Conservation (phyloP, 30 jellyfish, hydroid and myxozoan genomes). For the Cassiopea andromeda region DNA sequence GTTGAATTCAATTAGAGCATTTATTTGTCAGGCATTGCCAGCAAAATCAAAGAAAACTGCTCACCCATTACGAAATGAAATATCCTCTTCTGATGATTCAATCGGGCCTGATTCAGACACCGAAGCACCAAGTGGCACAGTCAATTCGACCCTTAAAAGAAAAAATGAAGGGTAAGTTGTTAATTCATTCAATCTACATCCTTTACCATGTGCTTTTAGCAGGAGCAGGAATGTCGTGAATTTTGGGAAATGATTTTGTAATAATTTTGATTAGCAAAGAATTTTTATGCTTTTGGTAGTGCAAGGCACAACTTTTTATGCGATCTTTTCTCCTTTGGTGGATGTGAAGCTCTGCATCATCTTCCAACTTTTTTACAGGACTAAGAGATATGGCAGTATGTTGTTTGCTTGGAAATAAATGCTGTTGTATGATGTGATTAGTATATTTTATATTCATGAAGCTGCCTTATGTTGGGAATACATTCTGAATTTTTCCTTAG, state of each 20-base stretch:
- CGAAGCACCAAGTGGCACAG: constrained; percentile 22
- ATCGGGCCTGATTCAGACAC: constrained; percentile 13
- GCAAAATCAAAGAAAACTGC: not conserved
- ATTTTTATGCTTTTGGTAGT: too few species aligned
- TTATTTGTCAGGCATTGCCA: constrained; percentile 29
- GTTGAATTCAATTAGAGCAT: not conserved
- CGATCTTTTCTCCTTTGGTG: too few species aligned
- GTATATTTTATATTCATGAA: not conserved
- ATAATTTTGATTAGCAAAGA: too few species aligned
- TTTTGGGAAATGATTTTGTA: too few species aligned
- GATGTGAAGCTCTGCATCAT: too few species aligned
- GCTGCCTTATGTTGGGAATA: not conserved
- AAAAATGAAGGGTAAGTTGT: not conserved
- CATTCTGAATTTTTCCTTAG: not conserved
- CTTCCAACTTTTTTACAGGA: too few species aligned
- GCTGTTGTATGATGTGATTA: not conserved
- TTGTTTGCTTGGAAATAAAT: not conserved
- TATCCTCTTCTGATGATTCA: not conserved
- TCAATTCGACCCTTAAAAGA: not conserved
- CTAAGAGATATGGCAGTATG: too few species aligned
- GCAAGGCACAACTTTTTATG: too few species aligned
- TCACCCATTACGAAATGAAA: not conserved
- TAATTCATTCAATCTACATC: not conserved
- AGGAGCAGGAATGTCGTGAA: too few species aligned
- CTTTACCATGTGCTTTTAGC: not conserved